Conservation (phyloP, 1,140 invertebrate genomes). For the Halotydeus destructor region DNA sequence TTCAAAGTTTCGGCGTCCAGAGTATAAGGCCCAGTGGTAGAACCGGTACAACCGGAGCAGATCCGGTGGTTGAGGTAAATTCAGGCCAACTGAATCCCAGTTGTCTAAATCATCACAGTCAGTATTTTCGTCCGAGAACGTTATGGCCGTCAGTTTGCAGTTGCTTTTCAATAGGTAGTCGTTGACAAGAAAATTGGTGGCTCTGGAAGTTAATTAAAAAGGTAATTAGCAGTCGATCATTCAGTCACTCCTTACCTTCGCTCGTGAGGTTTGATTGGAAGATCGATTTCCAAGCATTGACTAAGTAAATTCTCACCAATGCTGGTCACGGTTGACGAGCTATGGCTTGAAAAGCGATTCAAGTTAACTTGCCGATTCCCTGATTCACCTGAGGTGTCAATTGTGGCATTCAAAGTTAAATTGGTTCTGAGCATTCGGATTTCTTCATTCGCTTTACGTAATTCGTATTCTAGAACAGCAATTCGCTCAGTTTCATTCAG, state of each 20-base stretch:
- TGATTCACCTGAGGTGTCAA: too few species aligned
- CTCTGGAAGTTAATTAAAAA: too few species aligned
- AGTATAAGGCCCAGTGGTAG: too few species aligned
- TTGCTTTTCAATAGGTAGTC: slow-evolving; percentile 57
- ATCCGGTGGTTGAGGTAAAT: slow-evolving; percentile 55
- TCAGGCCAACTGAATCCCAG: slow-evolving; percentile 68
- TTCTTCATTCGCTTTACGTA: slow-evolving; percentile 63
- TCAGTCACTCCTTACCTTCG: too few species aligned
- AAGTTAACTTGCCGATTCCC: too few species aligned
- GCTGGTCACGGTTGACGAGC: too few species aligned
- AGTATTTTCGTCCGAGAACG: slow-evolving; percentile 77
- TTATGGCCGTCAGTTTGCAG: slow-evolving; percentile 72
- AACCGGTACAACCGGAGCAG: slow-evolving; percentile 54
- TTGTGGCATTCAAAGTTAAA: too few species aligned
- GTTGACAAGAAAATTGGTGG: slow-evolving; percentile 67
- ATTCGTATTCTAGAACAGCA: slow-evolving; percentile 60
- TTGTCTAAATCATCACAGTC: slow-evolving; percentile 83
- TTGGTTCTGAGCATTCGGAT: slow-evolving; percentile 59
- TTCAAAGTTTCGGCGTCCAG: too few species aligned
- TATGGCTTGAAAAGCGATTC: too few species aligned
- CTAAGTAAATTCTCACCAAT: too few species aligned
- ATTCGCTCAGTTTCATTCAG: slow-evolving; percentile 42
- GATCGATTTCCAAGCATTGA: too few species aligned
- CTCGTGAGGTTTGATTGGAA: slow-evolving; percentile 53
- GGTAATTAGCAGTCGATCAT: too few species aligned